Evolutionary conservation across 2,888 invertebrate genomes (phyloP).

Genomic region (Ophion ventricosus): DNA sequence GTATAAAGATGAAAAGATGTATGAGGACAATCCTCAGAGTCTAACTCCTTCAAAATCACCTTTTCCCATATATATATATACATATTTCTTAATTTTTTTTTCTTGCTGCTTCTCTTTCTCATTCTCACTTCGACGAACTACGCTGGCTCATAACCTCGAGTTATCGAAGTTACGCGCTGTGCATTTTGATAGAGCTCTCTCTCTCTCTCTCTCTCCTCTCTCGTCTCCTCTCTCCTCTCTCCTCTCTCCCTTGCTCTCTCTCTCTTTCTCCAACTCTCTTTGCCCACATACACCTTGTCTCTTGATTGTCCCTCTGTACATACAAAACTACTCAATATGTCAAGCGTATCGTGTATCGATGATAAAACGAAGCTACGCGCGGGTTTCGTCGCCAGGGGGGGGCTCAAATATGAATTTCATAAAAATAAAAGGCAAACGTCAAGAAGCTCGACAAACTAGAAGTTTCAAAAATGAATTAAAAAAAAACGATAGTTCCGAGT

Average conservation of each 20-base stretch:
- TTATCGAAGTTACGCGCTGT: conserved; percentile 56
- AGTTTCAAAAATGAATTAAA: neutral
- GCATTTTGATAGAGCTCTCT: conserved; percentile 55
- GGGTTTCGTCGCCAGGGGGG: conserved; percentile 14
- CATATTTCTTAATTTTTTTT: conserved; percentile 30
- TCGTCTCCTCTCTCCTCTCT: neutral
- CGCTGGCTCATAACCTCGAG: conserved; percentile 64
- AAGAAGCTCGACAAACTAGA: neutral
- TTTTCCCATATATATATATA: conserved; percentile 6
- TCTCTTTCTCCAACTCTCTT: conserved; percentile 6
- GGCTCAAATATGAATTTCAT: conserved; percentile 48
- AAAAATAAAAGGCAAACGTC: conserved; percentile 7
- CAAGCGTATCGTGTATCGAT: conserved; percentile 52
- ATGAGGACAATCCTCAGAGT: too few relatives aligned
- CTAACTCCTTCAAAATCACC: too few relatives aligned
- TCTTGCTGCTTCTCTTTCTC: conserved; percentile 48
- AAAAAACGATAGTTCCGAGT: neutral
- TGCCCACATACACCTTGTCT: neutral
- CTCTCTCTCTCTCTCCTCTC: neutral
- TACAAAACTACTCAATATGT: conserved; percentile 60
- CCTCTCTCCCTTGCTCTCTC: conserved; percentile 9
- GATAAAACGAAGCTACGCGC: conserved; percentile 56
- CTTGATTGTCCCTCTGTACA: neutral
- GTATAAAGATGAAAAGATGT: too few relatives aligned
- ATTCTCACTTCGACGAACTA: conserved; percentile 51